phyloP scores from a whole-genome alignment of 2,797 vertebrate genomes.

The Enteromius afrohamiltoni region DNA sequence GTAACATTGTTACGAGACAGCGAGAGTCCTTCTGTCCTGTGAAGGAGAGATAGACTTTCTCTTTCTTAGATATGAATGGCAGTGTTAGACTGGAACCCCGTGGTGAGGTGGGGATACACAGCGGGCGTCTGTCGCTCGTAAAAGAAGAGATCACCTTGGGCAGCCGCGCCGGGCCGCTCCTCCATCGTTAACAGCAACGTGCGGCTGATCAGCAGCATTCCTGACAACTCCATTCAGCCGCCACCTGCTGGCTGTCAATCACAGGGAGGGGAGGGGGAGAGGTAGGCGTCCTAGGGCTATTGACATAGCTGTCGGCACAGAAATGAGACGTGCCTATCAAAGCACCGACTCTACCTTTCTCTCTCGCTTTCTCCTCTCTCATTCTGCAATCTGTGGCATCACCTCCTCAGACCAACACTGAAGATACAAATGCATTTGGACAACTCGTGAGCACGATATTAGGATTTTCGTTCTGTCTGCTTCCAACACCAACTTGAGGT shows the following conservation, averaged over 20 bases:
- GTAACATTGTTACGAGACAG: slow-evolving; percentile 8
- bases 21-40: slow-evolving; percentile 30
- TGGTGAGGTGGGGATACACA: slow-evolving; percentile 49
- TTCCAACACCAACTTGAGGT: not conserved
- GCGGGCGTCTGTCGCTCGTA: slow-evolving; percentile 62
- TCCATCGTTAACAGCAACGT: slow-evolving; percentile 74
- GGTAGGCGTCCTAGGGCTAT: slow-evolving; percentile 75
- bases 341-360: slow-evolving; percentile 62
- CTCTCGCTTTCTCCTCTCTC: slow-evolving; percentile 37
- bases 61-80: slow-evolving; percentile 49
- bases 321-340: slow-evolving; percentile 82
- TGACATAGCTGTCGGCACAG: slow-evolving; percentile 78
- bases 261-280: slow-evolving; percentile 62
- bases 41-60: slow-evolving; percentile 36
- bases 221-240: slow-evolving; percentile 83
- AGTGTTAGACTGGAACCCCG: slow-evolving; percentile 59
- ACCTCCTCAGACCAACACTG: slow-evolving; percentile 47
- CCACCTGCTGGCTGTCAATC: slow-evolving; percentile 87
- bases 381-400: slow-evolving; percentile 57
- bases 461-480: slow-evolving; percentile 24
- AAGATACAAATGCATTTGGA: slow-evolving; percentile 40
- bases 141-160: slow-evolving; percentile 81
- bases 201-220: slow-evolving; percentile 73
- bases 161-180: slow-evolving; percentile 70
- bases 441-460: slow-evolving; percentile 25